Evolutionary conservation across 2,113 vertebrate species (phyloP).

Genomic region (Terrapene triunguis): DNA sequence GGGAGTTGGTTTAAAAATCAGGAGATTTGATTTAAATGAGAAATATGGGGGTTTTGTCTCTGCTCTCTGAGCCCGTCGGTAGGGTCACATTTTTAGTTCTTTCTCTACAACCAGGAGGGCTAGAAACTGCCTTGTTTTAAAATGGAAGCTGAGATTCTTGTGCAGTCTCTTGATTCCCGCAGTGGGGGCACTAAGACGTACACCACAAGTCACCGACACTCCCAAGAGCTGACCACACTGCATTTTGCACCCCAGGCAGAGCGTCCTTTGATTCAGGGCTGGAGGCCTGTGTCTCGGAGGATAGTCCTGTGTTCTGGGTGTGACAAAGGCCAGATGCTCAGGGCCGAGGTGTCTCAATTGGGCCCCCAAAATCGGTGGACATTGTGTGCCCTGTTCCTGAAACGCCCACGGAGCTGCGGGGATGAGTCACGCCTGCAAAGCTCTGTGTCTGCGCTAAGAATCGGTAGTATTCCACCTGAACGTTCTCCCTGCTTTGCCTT

Average conservation of each 20-base stretch:
- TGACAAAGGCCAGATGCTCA: neutral
- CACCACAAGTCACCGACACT: neutral
- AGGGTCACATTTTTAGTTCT: neutral
- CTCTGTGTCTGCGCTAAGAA: neutral
- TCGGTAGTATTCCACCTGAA: neutral
- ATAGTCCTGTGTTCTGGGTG: neutral
- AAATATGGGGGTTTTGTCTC: neutral
- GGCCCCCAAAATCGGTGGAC: neutral
- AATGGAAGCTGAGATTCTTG: neutral
- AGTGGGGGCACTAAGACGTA: accelerated
- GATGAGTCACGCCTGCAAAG: neutral
- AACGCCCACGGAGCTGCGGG: neutral
- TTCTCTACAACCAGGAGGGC: neutral
- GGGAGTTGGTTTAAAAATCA: neutral
- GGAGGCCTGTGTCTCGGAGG: neutral
- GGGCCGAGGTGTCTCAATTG: neutral
- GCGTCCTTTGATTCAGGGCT: neutral
- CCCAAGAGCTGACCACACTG: accelerated
- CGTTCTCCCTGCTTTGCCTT: accelerated
- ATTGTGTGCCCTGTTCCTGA: neutral
- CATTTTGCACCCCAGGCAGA: neutral
- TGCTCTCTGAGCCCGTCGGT: too few relatives aligned
- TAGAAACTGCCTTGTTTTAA: neutral
- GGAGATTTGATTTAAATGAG: neutral
- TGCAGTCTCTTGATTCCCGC: neutral